Percentiles rank a stretch among this genome's conserved stretches.
Conservation (phyloP, 2,888 invertebrate species). For the Conops quadrifasciatus region DNA sequence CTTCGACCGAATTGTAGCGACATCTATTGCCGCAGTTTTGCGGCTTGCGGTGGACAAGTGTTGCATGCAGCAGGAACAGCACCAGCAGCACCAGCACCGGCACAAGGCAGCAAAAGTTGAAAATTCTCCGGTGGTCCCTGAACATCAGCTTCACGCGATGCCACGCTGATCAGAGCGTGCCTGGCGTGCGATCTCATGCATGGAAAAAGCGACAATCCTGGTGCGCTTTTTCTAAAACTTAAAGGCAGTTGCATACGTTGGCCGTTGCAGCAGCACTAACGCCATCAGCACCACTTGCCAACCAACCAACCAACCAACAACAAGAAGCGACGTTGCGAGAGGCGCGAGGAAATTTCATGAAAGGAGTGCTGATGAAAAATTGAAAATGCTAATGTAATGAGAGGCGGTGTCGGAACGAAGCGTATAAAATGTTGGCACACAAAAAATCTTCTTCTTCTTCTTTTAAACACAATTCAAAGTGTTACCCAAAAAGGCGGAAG, state of each 20-base stretch:
- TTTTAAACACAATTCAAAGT: slow-evolving; percentile 4
- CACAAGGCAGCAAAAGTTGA: background rate
- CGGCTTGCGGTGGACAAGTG: slow-evolving; percentile 30
- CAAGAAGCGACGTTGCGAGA: background rate
- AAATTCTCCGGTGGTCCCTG: background rate
- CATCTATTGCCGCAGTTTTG: slow-evolving; percentile 20
- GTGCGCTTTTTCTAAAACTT: background rate
- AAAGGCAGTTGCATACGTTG: slow-evolving; percentile 25
- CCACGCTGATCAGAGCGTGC: slow-evolving; percentile 8
- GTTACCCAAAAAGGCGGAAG: background rate
- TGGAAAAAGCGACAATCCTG: slow-evolving; percentile 29
- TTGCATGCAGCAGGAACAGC: background rate
- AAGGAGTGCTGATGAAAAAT: slow-evolving; percentile 8
- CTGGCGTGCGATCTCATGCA: slow-evolving; percentile 25
- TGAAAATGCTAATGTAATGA: slow-evolving; percentile 34
- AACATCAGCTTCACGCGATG: background rate
- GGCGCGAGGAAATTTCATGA: slow-evolving; percentile 10
- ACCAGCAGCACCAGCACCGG: background rate
- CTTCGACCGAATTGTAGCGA: slow-evolving; percentile 5
- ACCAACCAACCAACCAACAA: background rate
- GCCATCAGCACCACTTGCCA: too few relatives aligned
- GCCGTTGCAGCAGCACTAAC: too few relatives aligned
- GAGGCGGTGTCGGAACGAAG: background rate
- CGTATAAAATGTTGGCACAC: background rate
- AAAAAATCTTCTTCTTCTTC: background rate